phyloP scores from a whole-genome alignment of 2,797 vertebrate species.

The Bradypodion ventrale region DNA sequence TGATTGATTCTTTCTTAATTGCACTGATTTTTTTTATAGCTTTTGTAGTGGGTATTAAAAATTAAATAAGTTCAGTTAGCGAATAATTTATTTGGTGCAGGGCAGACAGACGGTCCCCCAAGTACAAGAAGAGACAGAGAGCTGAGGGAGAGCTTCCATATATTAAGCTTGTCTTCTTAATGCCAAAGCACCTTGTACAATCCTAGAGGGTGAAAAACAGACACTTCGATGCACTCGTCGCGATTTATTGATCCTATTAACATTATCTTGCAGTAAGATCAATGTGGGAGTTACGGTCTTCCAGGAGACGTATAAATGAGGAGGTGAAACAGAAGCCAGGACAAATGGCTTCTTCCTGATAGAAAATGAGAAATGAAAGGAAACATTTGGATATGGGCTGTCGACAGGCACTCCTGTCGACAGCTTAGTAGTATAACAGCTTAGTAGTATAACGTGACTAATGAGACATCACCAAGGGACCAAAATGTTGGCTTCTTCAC shows the following conservation, averaged over 20 bases:
- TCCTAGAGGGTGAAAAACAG: constrained; percentile 61
- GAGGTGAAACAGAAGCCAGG: constrained; percentile 69
- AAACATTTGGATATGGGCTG: constrained; percentile 26
- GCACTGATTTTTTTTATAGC: constrained; percentile 70
- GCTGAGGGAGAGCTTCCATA: constrained; percentile 19
- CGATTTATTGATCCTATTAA: constrained; percentile 81
- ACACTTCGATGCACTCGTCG: constrained; percentile 72
- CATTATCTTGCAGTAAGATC: constrained; percentile 77
- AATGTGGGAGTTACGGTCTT: constrained; percentile 73
- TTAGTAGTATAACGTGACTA: too few species aligned
- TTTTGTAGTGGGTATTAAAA: constrained; percentile 65
- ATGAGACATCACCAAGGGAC: background rate
- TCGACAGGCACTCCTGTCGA: background rate
- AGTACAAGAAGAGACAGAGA: constrained; percentile 38
- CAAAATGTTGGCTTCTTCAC: background rate
- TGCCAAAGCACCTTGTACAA: constrained; percentile 60
- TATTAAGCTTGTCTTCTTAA: constrained; percentile 39
- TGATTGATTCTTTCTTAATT: constrained; percentile 66
- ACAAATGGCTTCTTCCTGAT: constrained; percentile 73
- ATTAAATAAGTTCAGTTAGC: constrained; percentile 59
- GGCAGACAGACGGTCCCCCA: constrained; percentile 58
- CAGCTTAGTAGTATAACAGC: too few species aligned
- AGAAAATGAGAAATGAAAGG: constrained; percentile 53
- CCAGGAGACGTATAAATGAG: constrained; percentile 74
- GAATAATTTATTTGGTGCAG: constrained; percentile 61